phyloP scores from a whole-genome alignment of 37 sponge, comb jelly and placozoan species.

The Mnemiopsis leidyi region DNA sequence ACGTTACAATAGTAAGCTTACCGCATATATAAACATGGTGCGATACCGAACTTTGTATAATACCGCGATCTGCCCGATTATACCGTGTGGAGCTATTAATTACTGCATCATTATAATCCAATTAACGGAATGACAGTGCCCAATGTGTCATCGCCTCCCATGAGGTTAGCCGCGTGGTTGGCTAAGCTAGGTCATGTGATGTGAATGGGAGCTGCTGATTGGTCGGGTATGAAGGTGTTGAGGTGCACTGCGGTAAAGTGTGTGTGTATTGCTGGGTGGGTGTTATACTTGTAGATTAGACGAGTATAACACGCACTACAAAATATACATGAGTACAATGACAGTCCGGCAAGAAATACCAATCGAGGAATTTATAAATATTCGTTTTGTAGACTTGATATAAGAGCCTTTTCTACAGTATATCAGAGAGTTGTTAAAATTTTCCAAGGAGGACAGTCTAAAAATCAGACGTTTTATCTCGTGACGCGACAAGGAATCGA shows the following conservation, averaged over 20 bases:
- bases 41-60: too few species aligned
- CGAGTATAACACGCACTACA: background rate
- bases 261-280: background rate
- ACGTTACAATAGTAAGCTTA: too few species aligned
- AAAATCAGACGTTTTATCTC: too few species aligned
- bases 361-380: too few species aligned
- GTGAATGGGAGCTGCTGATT: background rate
- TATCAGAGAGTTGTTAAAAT: too few species aligned
- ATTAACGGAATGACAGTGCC: constrained; percentile 19
- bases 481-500: too few species aligned
- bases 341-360: too few species aligned
- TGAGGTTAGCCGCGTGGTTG: background rate
- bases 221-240: background rate
- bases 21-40: too few species aligned
- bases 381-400: too few species aligned
- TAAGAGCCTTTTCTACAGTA: too few species aligned
- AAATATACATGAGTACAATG: background rate
- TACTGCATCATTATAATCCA: constrained; percentile 38
- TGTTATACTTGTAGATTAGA: background rate
- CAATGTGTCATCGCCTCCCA: background rate
- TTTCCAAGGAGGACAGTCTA: too few species aligned
- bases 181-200: background rate
- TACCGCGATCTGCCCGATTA: too few species aligned
- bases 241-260: background rate
- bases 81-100: background rate